Percentiles rank a stretch among this genome's conserved stretches.
Conservation (phyloP, 2,888 invertebrate species). For the Amblyteles armatorius region DNA sequence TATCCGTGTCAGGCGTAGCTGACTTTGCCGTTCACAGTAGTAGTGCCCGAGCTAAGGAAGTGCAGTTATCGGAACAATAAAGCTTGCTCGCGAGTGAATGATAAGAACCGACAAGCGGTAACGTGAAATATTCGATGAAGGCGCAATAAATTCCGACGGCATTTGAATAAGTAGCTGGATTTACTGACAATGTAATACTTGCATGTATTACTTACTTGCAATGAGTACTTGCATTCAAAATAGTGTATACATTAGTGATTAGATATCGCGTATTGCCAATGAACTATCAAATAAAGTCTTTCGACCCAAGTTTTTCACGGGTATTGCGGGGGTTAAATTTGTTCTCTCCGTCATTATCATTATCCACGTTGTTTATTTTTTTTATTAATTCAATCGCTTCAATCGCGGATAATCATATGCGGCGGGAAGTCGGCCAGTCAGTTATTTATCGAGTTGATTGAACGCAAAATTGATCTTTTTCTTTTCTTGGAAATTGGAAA, state of each 20-base stretch:
- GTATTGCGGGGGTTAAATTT: neutral
- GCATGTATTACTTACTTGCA: no score
- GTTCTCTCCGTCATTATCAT: neutral
- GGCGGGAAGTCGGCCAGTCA: neutral
- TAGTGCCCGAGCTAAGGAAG: constrained; percentile 38
- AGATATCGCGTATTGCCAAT: no score
- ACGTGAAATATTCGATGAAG: neutral
- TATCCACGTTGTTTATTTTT: neutral
- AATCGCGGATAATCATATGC: neutral
- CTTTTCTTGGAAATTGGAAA: constrained; percentile 34
- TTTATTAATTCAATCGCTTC: neutral
- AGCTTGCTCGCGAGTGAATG: constrained; percentile 1
- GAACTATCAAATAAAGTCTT: no score
- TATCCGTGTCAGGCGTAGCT: constrained; percentile 54
- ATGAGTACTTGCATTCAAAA: no score
- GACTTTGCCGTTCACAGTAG: constrained; percentile 46
- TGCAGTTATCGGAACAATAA: constrained; percentile 46
- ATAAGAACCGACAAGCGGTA: neutral
- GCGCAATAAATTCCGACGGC: neutral
- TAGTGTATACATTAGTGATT: no score
- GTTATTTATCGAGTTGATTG: neutral
- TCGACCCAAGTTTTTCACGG: no score
- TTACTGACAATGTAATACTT: no score
- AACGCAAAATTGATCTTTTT: neutral
- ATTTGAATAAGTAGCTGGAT: constrained; percentile 21